Base-by-base conservation (phyloP, 2,888 invertebrate species). In the Rhogogaster chlorosoma region DNA sequence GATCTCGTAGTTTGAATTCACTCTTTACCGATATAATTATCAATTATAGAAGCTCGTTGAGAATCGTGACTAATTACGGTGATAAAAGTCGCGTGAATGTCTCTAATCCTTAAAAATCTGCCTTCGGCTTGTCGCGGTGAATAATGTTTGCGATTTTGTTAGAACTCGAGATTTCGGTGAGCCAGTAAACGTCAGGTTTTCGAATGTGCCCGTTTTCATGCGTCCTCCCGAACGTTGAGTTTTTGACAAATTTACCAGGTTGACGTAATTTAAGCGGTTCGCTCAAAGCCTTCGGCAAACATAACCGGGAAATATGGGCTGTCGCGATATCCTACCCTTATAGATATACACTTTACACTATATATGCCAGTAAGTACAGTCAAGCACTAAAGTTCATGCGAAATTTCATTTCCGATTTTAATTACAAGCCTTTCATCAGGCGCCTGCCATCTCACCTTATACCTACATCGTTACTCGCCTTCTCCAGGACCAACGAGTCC, bases 181-280 rank as follows among this genome's bases (percentile, higher is more conserved):
- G 67, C 32, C 67, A 32, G 67, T 32, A 12, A 67, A 67, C 38
- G 73, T 73, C 36, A 22, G 36, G 38, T n/a, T 73, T 38, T 73
- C n/a, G 73, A 22, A 42, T 42, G 26, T 42, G 1, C n/a, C 3
- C 26, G 38, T 42, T 22, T 73, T 22, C 38, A 42, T 12, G 45
- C 45, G 15, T 38, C 22, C n/a, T 15, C 12, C 42, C 32, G 38
- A n/a, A 70, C 38, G 70, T n/a, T 73, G 42, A 42, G 22, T 73
- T 73, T 73, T 42, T 73, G 73, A 73, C 73, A 73, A 73, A 73
- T 42, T 42, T 73, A 73, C 73, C 32, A 45, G 18, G 53, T 77
- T 49, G 49, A 53, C 49, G 49, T 53, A 77, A 53, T 77, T 77
- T 29, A 32, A 77, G 49, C 53, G 6, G 49, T 45, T 26, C 77